Base-by-base conservation (phyloP, 2,797 vertebrate genomes). In the Fundulus diaphanus region DNA sequence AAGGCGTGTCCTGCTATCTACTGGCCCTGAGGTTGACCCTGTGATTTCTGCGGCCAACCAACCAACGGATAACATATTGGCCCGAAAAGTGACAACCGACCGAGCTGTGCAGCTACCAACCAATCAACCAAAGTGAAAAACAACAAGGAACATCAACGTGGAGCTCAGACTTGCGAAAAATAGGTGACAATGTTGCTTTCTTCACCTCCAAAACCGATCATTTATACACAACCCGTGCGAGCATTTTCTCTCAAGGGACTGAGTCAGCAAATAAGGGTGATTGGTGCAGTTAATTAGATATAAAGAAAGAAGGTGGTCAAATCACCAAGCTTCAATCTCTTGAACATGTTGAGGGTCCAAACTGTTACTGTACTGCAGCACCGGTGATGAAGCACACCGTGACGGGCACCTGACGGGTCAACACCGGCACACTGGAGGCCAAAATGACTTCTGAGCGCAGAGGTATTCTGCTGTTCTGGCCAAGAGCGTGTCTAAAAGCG, bases 401-500 rank as follows among this genome's bases (percentile, higher is more conserved):
- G 63, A 78, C 77, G 24, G 54, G 78, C 56, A 68, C 65, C n/a
- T n/a, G n/a, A 72, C 29, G 51, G 59, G 61, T 83, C 68, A 68
- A 72, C 12, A 74, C 49, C 48, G 70, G 79, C 68, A 77, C 76
- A 76, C 22, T 48, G 37, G 73, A 80, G 83, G 77, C 80, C 81
- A 57, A 83, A 92, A 72, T 67, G 56, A 82, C 87, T 79, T 77
- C 81, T 73, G 78, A 87, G 78, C 7, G 27, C 78, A 66, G 75
- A 89, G 78, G 83, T 82, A 89, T 90, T 89, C 22, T 44, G 65
- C 57, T 54, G 69, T 57, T 81, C 40, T 73, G 89, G 90, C 90
- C 85, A 90, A 86, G 56, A 87, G 73, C 66, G 73, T 56, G 72
- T 80, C 79, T 81, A 57, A 86, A 68, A 82, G 75, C 73, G 70